Evolutionary conservation across 2,888 invertebrate species (phyloP).

Genomic region (Julus scanicus): DNA sequence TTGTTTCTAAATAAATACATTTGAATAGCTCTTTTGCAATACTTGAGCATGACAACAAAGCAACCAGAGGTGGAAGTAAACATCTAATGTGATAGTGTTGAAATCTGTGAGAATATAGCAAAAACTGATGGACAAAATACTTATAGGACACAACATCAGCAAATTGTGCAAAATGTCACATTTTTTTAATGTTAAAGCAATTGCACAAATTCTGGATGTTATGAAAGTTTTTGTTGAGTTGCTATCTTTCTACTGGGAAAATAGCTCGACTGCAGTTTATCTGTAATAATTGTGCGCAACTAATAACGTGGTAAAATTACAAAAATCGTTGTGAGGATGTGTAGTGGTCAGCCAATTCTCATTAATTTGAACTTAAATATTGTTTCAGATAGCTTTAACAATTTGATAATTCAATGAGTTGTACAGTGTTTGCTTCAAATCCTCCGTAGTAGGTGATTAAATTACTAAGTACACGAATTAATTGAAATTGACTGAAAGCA

Average conservation of each 20-base stretch:
- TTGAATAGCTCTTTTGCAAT: background rate
- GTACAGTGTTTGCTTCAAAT: too few relatives aligned
- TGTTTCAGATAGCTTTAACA: too few relatives aligned
- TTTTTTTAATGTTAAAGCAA: background rate
- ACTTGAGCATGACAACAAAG: too few relatives aligned
- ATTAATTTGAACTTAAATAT: too few relatives aligned
- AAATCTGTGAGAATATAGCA: background rate
- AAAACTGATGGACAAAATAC: background rate
- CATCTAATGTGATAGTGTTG: background rate
- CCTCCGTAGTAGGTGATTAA: too few relatives aligned
- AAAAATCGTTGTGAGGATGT: too few relatives aligned
- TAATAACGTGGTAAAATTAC: too few relatives aligned
- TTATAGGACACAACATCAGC: too few relatives aligned
- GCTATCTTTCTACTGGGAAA: background rate
- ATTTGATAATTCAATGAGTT: too few relatives aligned
- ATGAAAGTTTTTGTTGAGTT: background rate
- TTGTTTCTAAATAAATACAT: background rate
- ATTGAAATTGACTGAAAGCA: background rate
- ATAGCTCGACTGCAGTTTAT: too few relatives aligned
- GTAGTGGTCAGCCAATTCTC: too few relatives aligned
- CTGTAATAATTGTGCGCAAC: too few relatives aligned
- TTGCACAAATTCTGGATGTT: background rate
- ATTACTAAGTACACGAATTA: background rate
- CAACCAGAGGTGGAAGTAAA: background rate
- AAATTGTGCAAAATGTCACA: background rate